Base-by-base conservation (phyloP, 1,140 invertebrate species). In the Meloidogyne exigua region DNA sequence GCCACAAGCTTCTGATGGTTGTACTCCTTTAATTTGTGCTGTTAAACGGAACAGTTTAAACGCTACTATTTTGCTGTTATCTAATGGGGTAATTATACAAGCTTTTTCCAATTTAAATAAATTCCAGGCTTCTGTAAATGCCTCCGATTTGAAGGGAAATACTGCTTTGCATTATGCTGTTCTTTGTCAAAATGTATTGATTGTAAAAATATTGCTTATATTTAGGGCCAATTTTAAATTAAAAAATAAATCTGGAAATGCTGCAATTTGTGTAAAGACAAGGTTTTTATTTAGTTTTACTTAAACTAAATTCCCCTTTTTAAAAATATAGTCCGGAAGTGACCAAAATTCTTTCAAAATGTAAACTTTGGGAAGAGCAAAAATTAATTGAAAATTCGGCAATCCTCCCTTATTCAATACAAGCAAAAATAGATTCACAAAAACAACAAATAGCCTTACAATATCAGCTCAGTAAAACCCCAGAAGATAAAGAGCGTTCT, bases 191-290 rank as follows among this genome's bases (percentile, higher is more conserved):
- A 49, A 69, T 26, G 13, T 18, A 26, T 26, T 1, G 15, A 76
- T 79, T 28, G 69, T 81, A 28, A 80, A 79, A 39, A 21, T 82
- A n/a, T n/a, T 79, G 26, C 36, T 79, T 13, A 28, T 42, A 18
- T 74, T 79, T 39, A 78, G 75, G n/a, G 79, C 69, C 12, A 57
- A 81, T 44, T 32, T 32, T 23, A 28, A 66, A 25, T 18, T 77
- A 21, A 67, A 70, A 49, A 79, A 79, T 49, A 80, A 80, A 12
- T 18, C 9, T n/a, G 78, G 79, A 13, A n/a, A 67, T 18, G 28
- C 75, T 13, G 44, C 72, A 44, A 28, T 64, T 68, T 21, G 21
- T 25, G 12, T 76, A 23, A 23, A 68, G 36, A 44, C 26, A n/a
- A 81, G 25, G 78, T 79, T 18, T 13, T 70, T 36, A 25, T 13